Conservation (phyloP, 2,113 vertebrate genomes). For the Tretioscincus oriximinensis region DNA sequence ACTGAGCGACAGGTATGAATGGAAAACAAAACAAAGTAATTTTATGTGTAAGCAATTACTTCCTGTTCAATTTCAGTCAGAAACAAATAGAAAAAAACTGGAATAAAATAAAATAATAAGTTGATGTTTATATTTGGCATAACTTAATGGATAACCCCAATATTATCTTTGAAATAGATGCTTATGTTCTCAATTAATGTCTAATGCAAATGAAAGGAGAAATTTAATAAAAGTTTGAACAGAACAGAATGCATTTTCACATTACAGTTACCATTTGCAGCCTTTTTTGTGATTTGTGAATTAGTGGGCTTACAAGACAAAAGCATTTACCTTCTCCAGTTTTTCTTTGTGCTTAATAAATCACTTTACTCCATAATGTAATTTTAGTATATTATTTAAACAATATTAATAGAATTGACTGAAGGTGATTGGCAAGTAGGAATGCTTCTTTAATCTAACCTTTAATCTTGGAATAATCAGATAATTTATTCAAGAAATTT, state of each 20-base stretch:
- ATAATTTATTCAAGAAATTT: too few species aligned
- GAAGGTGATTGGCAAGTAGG: too few species aligned
- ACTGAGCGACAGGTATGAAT: conserved; percentile 94
- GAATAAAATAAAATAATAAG: conserved; percentile 30
- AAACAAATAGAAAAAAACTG: neutral
- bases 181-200: conserved; percentile 9
- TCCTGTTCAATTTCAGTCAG: neutral
- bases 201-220: conserved; percentile 2
- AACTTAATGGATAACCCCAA: neutral
- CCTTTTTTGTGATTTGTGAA: neutral
- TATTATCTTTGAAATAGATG: conserved; percentile 20
- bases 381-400: neutral
- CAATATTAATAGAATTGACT: neutral
- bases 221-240: conserved; percentile 23
- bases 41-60: conserved; percentile 2
- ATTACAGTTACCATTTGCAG: neutral
- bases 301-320: neutral
- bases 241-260: neutral
- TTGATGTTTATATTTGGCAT: neutral
- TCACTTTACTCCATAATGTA: neutral
- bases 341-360: neutral
- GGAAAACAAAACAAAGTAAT: conserved; percentile 9
- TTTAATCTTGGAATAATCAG: too few species aligned
- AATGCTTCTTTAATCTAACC: too few species aligned
- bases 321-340: conserved; percentile 1